Percentiles rank a stretch among this genome's conserved stretches.
Evolutionary conservation across 1,140 invertebrate genomes (phyloP).

Genomic region (Bombus waltoni): DNA sequence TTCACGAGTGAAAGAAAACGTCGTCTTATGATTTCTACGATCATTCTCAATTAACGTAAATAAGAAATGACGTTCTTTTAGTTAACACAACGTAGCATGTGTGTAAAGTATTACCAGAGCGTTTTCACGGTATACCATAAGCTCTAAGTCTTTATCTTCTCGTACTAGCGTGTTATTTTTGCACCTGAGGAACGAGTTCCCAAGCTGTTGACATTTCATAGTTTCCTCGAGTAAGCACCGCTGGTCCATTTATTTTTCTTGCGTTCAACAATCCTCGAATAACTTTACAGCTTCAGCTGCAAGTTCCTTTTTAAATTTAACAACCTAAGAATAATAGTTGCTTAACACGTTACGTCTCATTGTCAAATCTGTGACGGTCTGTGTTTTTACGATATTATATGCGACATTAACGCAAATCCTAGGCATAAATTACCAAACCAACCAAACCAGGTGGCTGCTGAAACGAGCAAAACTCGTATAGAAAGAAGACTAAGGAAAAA

Average conservation of each 20-base stretch:
- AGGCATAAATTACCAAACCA: no score
- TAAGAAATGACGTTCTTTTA: neutral
- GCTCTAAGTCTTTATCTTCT: neutral
- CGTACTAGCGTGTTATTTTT: conserved; percentile 15
- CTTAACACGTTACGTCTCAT: neutral
- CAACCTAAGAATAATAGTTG: neutral
- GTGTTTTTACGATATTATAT: no score
- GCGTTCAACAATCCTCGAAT: neutral
- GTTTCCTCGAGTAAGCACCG: conserved; percentile 5
- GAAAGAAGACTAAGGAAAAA: no score
- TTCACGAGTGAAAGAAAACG: no score
- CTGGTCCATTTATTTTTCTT: neutral
- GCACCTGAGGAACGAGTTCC: neutral
- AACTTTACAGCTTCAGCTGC: no score
- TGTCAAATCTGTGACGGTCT: no score
- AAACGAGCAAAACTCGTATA: no score
- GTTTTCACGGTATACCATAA: neutral
- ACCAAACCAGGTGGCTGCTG: no score
- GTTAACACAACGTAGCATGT: no score
- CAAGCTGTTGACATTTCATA: neutral
- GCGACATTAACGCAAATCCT: no score
- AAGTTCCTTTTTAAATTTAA: neutral
- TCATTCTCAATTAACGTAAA: neutral
- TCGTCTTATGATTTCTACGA: no score
- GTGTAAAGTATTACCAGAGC: neutral